Evolutionary conservation across 2,888 invertebrate species (phyloP).

Genomic region (Synergus itoensis): DNA sequence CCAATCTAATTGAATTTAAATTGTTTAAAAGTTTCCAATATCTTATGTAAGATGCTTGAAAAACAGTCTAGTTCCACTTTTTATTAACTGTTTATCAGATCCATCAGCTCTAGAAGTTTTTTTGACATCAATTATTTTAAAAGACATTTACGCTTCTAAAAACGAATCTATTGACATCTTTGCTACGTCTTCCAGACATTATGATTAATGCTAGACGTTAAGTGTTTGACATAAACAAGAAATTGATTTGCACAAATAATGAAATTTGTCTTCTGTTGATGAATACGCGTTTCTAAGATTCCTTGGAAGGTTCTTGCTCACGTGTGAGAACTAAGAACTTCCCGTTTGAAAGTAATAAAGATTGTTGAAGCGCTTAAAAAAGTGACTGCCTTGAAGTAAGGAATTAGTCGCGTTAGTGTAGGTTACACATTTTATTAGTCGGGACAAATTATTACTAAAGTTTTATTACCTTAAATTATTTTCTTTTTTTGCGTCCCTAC

Average conservation of each 20-base stretch:
- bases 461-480: background rate
- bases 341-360: constrained; percentile 8
- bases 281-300: constrained; percentile 1
- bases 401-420: constrained; percentile 1
- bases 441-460: background rate
- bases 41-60: no score
- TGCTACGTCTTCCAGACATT: background rate
- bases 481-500: background rate
- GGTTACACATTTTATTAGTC: background rate
- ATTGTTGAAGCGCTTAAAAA: background rate
- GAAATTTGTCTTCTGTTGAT: constrained; percentile 36
- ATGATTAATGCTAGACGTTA: constrained; percentile 11
- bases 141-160: constrained; percentile 7
- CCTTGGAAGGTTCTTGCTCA: background rate
- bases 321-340: constrained; percentile 1
- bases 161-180: constrained; percentile 14
- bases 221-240: constrained; percentile 12
- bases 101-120: background rate
- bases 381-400: background rate
- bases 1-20: no score
- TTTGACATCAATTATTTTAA: constrained; percentile 7
- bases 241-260: constrained; percentile 40
- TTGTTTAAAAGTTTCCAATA: no score
- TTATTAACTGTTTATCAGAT: background rate
- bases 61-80: background rate